These are phyloP conservation scores for Hirundo rustica DNA, from an alignment of 2,797 vertebrate species.

Conservation along the genomic window DNA sequence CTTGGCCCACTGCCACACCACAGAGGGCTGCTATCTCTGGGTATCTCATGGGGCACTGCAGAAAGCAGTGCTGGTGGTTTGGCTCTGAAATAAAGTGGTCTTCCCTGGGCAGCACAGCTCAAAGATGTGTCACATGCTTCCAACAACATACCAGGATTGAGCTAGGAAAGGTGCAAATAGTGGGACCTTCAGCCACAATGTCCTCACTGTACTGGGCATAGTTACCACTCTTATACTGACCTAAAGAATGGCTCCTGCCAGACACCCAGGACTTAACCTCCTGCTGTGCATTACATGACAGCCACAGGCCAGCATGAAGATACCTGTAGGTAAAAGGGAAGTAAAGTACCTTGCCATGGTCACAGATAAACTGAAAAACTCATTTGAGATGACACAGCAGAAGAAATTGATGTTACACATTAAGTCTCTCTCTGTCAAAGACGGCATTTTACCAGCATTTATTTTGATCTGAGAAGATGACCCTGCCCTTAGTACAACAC, in stretches of 20 bases:
- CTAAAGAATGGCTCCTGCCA: background rate
- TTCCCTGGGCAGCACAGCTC: accelerated
- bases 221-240: background rate
- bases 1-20: background rate
- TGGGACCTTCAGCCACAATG: background rate
- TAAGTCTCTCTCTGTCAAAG: background rate
- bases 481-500: background rate
- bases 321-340: background rate
- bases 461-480: background rate
- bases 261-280: background rate
- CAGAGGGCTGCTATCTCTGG: background rate
- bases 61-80: background rate
- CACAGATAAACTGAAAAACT: background rate
- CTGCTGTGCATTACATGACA: background rate
- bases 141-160: background rate
- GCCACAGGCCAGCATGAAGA: background rate
- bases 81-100: background rate
- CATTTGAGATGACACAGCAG: background rate
- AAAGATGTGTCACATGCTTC: background rate
- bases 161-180: accelerated
- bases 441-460: background rate
- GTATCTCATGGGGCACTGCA: background rate
- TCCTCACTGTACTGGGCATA: accelerated
- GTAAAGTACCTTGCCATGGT: background rate
- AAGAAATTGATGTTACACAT: background rate